phyloP scores from a whole-genome alignment of 2,797 vertebrate species.

The Cebuella pygmaea region DNA sequence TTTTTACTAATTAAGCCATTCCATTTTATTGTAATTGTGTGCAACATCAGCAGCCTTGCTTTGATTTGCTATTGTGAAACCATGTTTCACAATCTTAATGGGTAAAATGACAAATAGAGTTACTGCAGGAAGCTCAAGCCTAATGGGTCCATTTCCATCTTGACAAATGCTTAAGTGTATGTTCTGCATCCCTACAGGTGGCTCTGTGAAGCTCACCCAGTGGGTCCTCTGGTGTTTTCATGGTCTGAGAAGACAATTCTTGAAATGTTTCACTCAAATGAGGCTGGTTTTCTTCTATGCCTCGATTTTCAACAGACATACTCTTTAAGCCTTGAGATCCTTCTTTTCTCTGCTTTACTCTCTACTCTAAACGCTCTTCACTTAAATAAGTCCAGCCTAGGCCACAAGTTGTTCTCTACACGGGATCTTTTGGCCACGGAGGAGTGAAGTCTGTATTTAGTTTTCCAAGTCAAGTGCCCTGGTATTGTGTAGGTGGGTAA shows the following conservation, averaged over 20 bases:
- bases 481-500: background rate
- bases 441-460: background rate
- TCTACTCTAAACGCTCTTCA: background rate
- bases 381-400: background rate
- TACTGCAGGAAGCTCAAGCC: background rate
- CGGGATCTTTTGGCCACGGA: background rate
- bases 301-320: background rate
- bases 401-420: background rate
- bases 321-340: background rate
- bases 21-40: constrained; percentile 60
- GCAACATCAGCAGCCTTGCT: constrained; percentile 51
- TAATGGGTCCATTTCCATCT: constrained; percentile 4
- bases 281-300: background rate
- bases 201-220: background rate
- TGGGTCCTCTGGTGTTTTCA: background rate
- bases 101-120: constrained; percentile 48
- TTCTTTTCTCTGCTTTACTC: background rate
- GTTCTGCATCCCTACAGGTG: background rate
- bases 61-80: constrained; percentile 69
- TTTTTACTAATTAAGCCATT: constrained; percentile 79
- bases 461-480: background rate
- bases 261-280: background rate
- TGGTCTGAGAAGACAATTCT: background rate
- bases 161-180: background rate
- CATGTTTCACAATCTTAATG: constrained; percentile 51